phyloP scores from a whole-genome alignment of 2,113 vertebrate genomes.

The Aix galericulata region DNA sequence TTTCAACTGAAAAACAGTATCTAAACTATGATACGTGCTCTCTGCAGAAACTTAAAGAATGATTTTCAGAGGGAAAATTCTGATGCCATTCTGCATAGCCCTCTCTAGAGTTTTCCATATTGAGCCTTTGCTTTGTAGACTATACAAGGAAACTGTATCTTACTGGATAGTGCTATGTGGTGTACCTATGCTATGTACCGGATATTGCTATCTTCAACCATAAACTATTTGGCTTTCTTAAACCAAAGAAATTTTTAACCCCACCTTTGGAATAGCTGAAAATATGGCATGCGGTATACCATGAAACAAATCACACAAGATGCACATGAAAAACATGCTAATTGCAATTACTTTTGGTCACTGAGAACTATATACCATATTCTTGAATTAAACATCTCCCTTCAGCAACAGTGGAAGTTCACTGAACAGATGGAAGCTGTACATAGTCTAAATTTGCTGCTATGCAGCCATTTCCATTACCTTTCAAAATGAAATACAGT shows the following conservation, averaged over 20 bases:
- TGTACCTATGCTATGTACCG: no score
- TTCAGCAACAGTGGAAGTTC: background rate
- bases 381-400: background rate
- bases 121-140: background rate
- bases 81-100: background rate
- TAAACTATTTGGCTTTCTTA: background rate
- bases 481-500: background rate
- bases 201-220: background rate
- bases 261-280: background rate
- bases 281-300: background rate
- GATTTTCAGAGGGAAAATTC: background rate
- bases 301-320: background rate
- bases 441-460: background rate
- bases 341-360: background rate
- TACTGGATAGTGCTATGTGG: rapidly evolving
- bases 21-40: background rate
- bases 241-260: background rate
- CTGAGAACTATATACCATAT: background rate
- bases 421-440: background rate
- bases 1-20: background rate
- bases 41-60: background rate
- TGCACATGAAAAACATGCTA: background rate
- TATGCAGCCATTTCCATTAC: background rate
- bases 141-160: background rate
- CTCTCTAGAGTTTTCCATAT: background rate